Base-by-base conservation (phyloP, 1,140 invertebrate genomes). In the Vanessa tameamea region DNA sequence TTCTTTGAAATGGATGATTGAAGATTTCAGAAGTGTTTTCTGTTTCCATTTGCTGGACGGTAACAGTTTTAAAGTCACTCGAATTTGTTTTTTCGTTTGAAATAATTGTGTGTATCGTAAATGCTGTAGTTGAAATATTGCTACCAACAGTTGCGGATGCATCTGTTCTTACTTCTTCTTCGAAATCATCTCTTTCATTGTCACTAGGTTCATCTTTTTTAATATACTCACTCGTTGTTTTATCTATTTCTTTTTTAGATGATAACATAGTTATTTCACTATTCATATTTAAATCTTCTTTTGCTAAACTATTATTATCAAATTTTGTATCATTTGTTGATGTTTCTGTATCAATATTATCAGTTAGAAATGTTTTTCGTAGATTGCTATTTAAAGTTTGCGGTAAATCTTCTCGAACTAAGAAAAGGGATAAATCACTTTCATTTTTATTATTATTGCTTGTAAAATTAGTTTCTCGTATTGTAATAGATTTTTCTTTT, bases 271-370 rank as follows among this genome's bases (percentile, higher is more conserved):
- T 16, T 23, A 7, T 57, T 23, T 57, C 53, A 13, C 20, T 57
- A n/a, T 31, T 61, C 3, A n/a, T 8, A 37, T 37, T 37, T 9
- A 37, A 31, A 37, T 61, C 26, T 37, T 61, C 57, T 13, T 14
- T 61, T 61, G 14, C 37, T n/a, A 47, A 37, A 50, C 13, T 68
- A 53, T 64, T 75, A 50, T 75, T 51, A 50, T 69, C 47, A 31
- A 23, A 23, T 26, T 69, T 64, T n/a, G 61, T 14, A 55, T 70
- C 63, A 55, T 69, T 23, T n/a, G 48, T 37, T 47, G 55, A 47
- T 37, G 23, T 59, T 20, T 15, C 14, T 15, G 14, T n/a, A 15
- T 7, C 16, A 1, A 59, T 14, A 14, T 57, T 16, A 57, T 37
- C n/a, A 2, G 0, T 43, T 43, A 15, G 23, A 37, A 61, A 61